phyloP scores from a whole-genome alignment of 2,113 vertebrate species.

The Nibea coibor region DNA sequence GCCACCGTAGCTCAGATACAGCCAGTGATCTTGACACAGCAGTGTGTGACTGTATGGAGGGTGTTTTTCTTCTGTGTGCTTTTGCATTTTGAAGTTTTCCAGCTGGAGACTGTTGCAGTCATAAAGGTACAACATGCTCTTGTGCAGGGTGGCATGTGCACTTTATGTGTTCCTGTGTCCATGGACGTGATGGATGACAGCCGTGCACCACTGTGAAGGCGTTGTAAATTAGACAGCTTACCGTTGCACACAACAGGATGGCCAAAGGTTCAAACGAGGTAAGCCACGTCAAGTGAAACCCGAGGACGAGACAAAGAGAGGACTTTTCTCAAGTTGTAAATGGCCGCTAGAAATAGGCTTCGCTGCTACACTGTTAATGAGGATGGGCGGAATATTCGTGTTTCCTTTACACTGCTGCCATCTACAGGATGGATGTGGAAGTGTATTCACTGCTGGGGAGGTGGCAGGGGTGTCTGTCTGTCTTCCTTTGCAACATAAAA shows the following conservation, averaged over 20 bases:
- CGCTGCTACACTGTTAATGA: slow-evolving; percentile 28
- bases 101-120: not conserved
- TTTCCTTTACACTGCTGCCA: slow-evolving; percentile 75
- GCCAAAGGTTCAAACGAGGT: slow-evolving; percentile 71
- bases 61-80: not conserved
- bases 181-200: slow-evolving; percentile 35
- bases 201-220: slow-evolving; percentile 61
- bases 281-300: slow-evolving; percentile 60
- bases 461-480: not conserved
- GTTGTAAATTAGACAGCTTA: slow-evolving; percentile 70
- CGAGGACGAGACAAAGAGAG: slow-evolving; percentile 46
- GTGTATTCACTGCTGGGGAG: not conserved
- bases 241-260: slow-evolving; percentile 65
- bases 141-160: not conserved
- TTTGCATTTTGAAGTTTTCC: not conserved
- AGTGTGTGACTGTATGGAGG: not conserved
- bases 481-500: too few species aligned
- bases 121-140: not conserved
- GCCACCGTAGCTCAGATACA: slow-evolving; percentile 25
- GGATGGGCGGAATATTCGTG: not conserved
- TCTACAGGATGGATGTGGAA: slow-evolving; percentile 55
- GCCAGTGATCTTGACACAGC: not conserved
- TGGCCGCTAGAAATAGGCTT: slow-evolving; percentile 36
- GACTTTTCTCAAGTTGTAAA: slow-evolving; percentile 63
- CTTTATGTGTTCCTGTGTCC: not conserved